Conservation (phyloP, 2,797 vertebrate genomes). For the Platalea minor region DNA sequence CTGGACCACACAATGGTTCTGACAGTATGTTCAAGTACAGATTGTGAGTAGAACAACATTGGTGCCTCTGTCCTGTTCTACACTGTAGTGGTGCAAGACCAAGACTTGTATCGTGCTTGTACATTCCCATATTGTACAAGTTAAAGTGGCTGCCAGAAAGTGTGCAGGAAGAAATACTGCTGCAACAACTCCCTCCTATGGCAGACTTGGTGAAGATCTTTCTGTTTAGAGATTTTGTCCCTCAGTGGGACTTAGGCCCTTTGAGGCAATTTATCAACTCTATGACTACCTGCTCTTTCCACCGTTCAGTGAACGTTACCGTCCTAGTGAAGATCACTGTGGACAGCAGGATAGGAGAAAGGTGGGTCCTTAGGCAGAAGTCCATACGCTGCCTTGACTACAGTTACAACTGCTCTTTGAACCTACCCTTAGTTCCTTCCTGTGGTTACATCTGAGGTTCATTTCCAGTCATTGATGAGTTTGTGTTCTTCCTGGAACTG, state of each 20-base stretch:
- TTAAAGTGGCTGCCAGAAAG: neutral
- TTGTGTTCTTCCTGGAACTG: neutral
- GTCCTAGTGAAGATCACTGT: neutral
- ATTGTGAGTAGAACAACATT: neutral
- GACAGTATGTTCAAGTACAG: neutral
- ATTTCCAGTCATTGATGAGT: neutral
- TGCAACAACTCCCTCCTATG: constrained; percentile 14
- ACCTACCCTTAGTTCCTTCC: neutral
- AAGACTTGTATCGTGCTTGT: neutral
- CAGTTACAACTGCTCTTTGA: neutral
- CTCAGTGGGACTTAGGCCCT: neutral
- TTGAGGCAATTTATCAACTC: neutral
- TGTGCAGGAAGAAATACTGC: neutral
- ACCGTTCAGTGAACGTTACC: neutral
- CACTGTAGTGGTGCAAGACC: neutral
- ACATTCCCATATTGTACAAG: neutral
- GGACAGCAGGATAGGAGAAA: neutral
- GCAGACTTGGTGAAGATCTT: neutral
- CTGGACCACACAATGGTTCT: neutral
- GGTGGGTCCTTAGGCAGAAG: neutral
- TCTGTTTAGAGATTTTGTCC: neutral
- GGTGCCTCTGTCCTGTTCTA: neutral
- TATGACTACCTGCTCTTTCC: neutral
- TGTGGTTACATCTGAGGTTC: neutral
- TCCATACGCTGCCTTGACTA: neutral